Evolutionary conservation across 2,888 invertebrate genomes (phyloP), one percentile per base, ranked within the genome.

Genomic region (Strigamia crassipes): DNA sequence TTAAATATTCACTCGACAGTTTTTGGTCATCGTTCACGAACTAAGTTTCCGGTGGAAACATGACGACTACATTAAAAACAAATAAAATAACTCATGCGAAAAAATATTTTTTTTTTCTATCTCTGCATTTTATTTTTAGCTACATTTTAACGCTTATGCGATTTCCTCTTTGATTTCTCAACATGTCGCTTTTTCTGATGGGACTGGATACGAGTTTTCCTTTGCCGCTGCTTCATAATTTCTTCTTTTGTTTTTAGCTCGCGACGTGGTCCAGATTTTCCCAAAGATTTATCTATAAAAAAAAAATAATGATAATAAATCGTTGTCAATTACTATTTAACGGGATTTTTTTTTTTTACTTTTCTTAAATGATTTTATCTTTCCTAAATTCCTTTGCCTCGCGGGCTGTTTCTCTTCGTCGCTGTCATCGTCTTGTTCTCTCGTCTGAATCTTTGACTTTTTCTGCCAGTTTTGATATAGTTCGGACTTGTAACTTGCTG

Each of bases 401-500:
- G 79, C 13, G 12, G 77, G 27, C 34, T 81, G 34, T 41, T 34
- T 42, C n/a, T 82, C 78, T 41, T 77, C 21, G 0, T 66, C 82
- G 34, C 41, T 73, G 31, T 82, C 83, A 56, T 82, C 83, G 3
- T 80, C 83, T 34, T 56, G 23, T 46, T 51, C 56, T 42, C 31
- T 81, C 1, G 41, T 18, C 42, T 82, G 78, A 27, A 79, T 27
- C 21, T 82, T 80, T 23, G 38, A 93, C 85, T 93, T 93, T 83
- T 93, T 92, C 86, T 93, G 92, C 97, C 97, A 97, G 82, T 93
- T 92, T 83, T 92, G 84, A 87, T 90, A 90, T 86, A 88, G 91
- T 81, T 97, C 94, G 83, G 95, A 94, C 89, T 97, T 97, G 89
- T 95, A 99, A 0, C 95, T 93, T 0, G 97, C 96, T 0, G 97